Evolutionary conservation across 2,888 invertebrate species (phyloP).

Genomic region (Oscheius onirici): DNA sequence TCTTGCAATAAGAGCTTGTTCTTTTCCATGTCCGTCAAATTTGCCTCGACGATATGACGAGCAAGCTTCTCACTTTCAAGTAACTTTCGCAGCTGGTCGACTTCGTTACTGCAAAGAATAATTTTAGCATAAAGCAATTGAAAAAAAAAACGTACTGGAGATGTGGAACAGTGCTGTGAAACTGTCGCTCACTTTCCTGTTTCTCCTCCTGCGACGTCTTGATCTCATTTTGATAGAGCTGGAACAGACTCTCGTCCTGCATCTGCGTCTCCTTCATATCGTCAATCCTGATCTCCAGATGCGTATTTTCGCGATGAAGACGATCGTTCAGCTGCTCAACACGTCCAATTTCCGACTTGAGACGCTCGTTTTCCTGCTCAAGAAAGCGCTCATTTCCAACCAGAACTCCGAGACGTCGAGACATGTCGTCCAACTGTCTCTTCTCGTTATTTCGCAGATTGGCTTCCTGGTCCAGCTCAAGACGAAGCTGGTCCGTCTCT

Average conservation of each 20-base stretch:
- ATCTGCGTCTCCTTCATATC: not conserved
- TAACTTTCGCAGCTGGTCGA: conserved; percentile 39
- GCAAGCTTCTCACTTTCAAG: conserved; percentile 45
- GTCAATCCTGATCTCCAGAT: conserved; percentile 20
- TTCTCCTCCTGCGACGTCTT: conserved; percentile 20
- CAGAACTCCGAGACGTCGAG: conserved; percentile 40
- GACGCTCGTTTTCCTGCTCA: conserved; percentile 33
- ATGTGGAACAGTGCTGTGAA: not conserved
- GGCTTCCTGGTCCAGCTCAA: conserved; percentile 44
- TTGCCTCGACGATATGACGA: conserved; percentile 79
- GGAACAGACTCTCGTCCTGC: conserved; percentile 20
- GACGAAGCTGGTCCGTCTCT: conserved; percentile 39
- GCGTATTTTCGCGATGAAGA: conserved; percentile 17
- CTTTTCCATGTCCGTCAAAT: conserved; percentile 90
- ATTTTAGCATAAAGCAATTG: not conserved
- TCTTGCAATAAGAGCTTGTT: conserved; percentile 86
- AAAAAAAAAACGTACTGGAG: conserved; percentile 1
- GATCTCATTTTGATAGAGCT: conserved; percentile 23
- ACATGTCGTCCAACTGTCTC: conserved; percentile 39
- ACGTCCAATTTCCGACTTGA: conserved; percentile 33
- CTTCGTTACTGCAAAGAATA: conserved; percentile 33
- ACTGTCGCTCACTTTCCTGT: conserved; percentile 31
- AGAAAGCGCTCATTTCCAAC: conserved; percentile 44
- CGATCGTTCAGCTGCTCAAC: conserved; percentile 24
- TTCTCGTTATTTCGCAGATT: conserved; percentile 42